These are phyloP conservation scores for Siniperca knerii DNA, from an alignment of 2,113 vertebrate genomes.

Conservation along the genomic window DNA sequence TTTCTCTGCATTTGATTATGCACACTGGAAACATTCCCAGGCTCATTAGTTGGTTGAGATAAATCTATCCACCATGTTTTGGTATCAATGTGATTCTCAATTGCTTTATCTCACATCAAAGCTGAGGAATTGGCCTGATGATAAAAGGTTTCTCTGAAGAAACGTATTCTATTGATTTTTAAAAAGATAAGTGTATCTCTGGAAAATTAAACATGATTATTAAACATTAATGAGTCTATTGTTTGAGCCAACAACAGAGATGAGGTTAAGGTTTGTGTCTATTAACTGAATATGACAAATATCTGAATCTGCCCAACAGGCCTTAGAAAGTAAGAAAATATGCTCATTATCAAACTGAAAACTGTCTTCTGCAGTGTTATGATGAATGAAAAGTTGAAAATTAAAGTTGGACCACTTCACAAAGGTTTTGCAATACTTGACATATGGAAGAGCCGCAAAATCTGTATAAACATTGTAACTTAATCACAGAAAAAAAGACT, in stretches of 20 bases:
- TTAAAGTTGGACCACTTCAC: not conserved
- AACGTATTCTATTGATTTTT: slow-evolving; percentile 71
- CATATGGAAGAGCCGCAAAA: not conserved
- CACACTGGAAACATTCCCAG: slow-evolving; percentile 77
- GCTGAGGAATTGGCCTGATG: slow-evolving; percentile 73
- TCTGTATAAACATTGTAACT: not conserved
- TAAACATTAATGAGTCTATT: slow-evolving; percentile 66
- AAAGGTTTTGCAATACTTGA: slow-evolving; percentile 5
- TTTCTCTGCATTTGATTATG: slow-evolving; percentile 73
- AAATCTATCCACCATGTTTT: slow-evolving; percentile 73
- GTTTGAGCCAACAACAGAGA: slow-evolving; percentile 32
- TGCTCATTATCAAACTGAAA: slow-evolving; percentile 25
- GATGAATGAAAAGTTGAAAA: slow-evolving; percentile 1
- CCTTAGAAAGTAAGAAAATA: not conserved
- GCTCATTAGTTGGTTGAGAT: slow-evolving; percentile 79
- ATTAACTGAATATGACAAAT: slow-evolving; percentile 28
- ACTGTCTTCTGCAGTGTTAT: not conserved
- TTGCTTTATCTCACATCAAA: slow-evolving; percentile 80
- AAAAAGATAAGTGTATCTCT: slow-evolving; percentile 57
- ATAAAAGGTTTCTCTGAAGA: slow-evolving; percentile 70
- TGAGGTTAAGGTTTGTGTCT: slow-evolving; percentile 36
- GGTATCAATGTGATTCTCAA: slow-evolving; percentile 75
- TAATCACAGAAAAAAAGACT: not conserved
- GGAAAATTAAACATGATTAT: slow-evolving; percentile 70
- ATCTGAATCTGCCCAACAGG: slow-evolving; percentile 14